Conservation (phyloP, 2,113 vertebrate genomes). For the Delphinapterus leucas region DNA sequence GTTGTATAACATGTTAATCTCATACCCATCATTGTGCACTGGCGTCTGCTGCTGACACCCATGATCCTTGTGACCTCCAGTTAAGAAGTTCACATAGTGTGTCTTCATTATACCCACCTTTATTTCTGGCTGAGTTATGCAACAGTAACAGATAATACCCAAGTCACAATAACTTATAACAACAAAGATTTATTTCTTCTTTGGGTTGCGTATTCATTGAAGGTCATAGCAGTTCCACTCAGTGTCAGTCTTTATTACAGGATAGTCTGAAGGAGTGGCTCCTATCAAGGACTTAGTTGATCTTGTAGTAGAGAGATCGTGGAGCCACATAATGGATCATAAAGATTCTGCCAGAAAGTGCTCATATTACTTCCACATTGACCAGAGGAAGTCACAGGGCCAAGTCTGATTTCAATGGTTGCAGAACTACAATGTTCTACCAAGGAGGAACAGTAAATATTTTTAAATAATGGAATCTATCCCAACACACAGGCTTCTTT, state of each 20-base stretch:
- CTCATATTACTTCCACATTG: background rate
- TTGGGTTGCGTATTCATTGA: background rate
- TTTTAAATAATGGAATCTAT: background rate
- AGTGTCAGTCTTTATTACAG: background rate
- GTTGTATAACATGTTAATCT: background rate
- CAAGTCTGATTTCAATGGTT: background rate
- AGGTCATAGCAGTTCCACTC: background rate
- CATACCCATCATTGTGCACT: background rate
- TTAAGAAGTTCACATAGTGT: background rate
- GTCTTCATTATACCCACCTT: background rate
- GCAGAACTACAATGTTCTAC: background rate
- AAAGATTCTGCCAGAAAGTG: background rate
- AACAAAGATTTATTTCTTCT: background rate
- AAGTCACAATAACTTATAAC: background rate
- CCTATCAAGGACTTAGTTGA: background rate
- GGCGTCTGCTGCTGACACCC: background rate
- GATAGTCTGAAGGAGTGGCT: background rate
- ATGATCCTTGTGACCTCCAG: background rate
- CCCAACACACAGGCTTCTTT: background rate
- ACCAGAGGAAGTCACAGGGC: background rate
- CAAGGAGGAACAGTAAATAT: background rate
- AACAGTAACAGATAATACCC: background rate
- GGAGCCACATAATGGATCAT: background rate
- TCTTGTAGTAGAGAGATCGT: background rate
- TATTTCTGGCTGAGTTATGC: background rate